These are phyloP conservation scores for Crossaster papposus DNA, from an alignment of 53 echinoderm and acorn worm genomes.

Conservation along the genomic window DNA sequence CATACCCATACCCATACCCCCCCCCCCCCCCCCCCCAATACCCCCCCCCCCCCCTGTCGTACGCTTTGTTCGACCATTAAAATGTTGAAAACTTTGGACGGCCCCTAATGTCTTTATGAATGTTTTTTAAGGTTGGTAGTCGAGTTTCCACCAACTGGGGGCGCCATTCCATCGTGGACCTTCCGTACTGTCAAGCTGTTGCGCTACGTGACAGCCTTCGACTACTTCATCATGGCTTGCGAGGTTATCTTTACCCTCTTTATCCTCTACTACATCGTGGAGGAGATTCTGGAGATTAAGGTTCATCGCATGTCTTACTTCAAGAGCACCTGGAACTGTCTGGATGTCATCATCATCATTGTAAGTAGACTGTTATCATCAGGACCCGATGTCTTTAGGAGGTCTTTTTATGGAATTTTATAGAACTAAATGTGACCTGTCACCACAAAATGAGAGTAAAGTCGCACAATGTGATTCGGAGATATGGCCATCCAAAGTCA, in stretches of 20 bases:
- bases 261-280: conserved; percentile 95
- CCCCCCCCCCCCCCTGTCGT: no score
- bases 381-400: neutral
- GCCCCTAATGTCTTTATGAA: neutral
- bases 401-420: no score
- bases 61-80: no score
- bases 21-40: no score
- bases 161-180: conserved; percentile 88
- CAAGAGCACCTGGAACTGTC: conserved; percentile 96
- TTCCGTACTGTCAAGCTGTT: conserved; percentile 97
- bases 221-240: conserved; percentile 94
- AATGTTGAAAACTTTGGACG: no score
- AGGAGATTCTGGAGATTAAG: conserved; percentile 95
- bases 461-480: no score
- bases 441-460: no score
- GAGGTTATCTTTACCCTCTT: conserved; percentile 90
- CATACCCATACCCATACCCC: no score
- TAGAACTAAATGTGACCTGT: no score
- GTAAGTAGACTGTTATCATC: conserved; percentile 54
- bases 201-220: conserved; percentile 94
- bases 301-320: conserved; percentile 79
- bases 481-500: no score
- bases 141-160: conserved; percentile 95
- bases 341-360: conserved; percentile 89
- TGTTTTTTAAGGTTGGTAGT: conserved; percentile 77